Evolutionary conservation across 2,113 vertebrate species (phyloP), one percentile per base, ranked within the genome.

Genomic region (Maylandia zebra): DNA sequence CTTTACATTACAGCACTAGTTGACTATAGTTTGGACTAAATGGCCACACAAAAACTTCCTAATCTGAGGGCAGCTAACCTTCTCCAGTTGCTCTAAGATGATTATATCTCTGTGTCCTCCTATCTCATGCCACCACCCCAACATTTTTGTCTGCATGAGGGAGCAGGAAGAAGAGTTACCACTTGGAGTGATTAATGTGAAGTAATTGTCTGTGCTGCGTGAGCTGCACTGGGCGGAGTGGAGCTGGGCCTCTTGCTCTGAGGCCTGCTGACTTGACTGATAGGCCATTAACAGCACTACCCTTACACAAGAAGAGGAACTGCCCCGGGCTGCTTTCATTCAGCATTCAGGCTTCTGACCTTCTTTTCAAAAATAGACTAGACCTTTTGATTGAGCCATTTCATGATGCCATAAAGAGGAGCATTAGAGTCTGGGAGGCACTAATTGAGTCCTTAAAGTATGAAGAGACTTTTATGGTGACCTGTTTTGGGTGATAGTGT

Each of bases 301-400:
- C 83, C 74, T 80, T 87, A 84, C 78, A 84, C 87, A 53, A 87
- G 84, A 88, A 41, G 92, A 90, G 83, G 57, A 90, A 59, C 52
- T 85, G 85, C 95, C 91, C 1, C 9, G 90, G 92, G 95, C 88
- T 79, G 30, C 69, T 80, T 43, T 87, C 91, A 85, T 83, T 76
- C 88, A 86, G 56, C 87, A 53, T 88, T 85, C 82, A 89, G 86
- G 83, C 85, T 84, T 38, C 89, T 91, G 93, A 94, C 93, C 93
- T 76, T 91, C 86, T 94, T 94, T 92, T 88, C 88, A 88, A 92
- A 95, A 95, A 95, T 83, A 92, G 90, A 13, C 80, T 76, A 88
- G 91, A 93, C 91, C 80, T 89, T 94, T 94, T 90, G 86, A 92
- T 91, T 52, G 81, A 94, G 92, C 86, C 10, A 32, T 89, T 89